Percentiles rank a stretch among this genome's conserved stretches.
phyloP scores from a whole-genome alignment of 92 coral and sea anemone species.

The Muricea muricata region DNA sequence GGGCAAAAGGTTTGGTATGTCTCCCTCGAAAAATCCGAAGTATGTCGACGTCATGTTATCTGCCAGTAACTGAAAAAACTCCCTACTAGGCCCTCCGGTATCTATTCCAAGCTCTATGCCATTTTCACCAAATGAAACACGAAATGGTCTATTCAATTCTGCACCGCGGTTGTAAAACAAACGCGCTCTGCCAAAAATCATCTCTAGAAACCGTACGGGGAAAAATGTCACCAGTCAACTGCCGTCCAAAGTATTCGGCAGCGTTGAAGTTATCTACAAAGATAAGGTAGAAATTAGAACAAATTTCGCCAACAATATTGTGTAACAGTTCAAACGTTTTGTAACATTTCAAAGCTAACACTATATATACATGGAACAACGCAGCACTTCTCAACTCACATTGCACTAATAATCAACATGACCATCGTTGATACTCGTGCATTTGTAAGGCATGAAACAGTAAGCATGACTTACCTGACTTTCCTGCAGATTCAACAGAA shows the following conservation, averaged over 20 bases:
- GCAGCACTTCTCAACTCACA: no score
- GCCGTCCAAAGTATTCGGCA: not conserved
- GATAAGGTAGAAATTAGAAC: not conserved
- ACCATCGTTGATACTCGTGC: no score
- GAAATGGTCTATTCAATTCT: slow-evolving; percentile 1
- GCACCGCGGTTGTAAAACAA: slow-evolving; percentile 11
- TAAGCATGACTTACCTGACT: slow-evolving; percentile 1
- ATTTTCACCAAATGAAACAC: slow-evolving; percentile 5
- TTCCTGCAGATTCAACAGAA: no score
- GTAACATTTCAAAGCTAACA: no score
- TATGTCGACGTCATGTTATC: not conserved
- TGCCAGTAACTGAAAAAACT: slow-evolving; percentile 8
- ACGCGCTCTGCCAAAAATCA: slow-evolving; percentile 5
- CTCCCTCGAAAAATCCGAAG: slow-evolving; percentile 26
- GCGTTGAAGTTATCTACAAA: not conserved
- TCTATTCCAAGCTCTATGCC: slow-evolving; percentile 7
- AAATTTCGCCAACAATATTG: not conserved
- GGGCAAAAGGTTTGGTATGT: slow-evolving; percentile 17
- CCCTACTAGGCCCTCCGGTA: slow-evolving; percentile 13
- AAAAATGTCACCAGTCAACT: slow-evolving; percentile 13
- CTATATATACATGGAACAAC: no score
- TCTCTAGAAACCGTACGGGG: not conserved
- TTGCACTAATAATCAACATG: no score
- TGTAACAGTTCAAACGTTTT: no score
- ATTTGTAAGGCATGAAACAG: no score